Base-by-base conservation (phyloP, 2,888 invertebrate genomes). In the Drosophila falleni region DNA sequence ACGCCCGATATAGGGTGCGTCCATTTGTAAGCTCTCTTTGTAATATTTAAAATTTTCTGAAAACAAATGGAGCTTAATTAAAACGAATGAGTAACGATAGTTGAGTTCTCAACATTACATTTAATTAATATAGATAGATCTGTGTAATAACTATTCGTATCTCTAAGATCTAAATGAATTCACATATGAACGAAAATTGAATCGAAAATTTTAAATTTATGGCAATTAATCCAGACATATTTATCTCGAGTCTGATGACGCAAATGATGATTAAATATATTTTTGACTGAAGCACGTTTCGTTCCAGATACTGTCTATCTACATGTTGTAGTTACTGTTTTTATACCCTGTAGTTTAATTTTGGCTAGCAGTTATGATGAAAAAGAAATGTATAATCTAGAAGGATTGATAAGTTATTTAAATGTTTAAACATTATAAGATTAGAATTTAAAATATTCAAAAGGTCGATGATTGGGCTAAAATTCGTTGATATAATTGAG, bases 151-250 rank as follows among this genome's bases (percentile, higher is more conserved):
- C 42, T 33, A 41, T 29, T 16, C 5, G 16, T 16, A 41, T 31
- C 29, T 41, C 8, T 1, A 15, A 44, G 44, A 35, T 35, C 33
- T 23, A 23, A 19, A 19, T 42, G 42, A 29, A 35, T 50, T 6
- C 19, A 50, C 23, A 13, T 50, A 50, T 59, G 6, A 67, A 62
- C 42, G 26, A 23, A 55, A 68, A 50, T 46, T 55, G 33, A 16
- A 44, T 39, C 9, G 42, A 50, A 49, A 58, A 49, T 54, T 56
- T n/a, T 19, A 39, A 60, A 47, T 72, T 60, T 51, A 13, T 37
- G 60, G 37, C 47, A 56, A 55, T 59, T 73, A 26, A 29, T 37
- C 23, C n/a, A 15, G 29, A 35, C 58, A 33, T 64, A 58, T 29
- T 29, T 29, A 29, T 50, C 16, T 16, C 23, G 31, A 35, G 29